These are phyloP conservation scores for Helicoverpa assulta DNA, from an alignment of 2,888 invertebrate species.

Conservation along the genomic window DNA sequence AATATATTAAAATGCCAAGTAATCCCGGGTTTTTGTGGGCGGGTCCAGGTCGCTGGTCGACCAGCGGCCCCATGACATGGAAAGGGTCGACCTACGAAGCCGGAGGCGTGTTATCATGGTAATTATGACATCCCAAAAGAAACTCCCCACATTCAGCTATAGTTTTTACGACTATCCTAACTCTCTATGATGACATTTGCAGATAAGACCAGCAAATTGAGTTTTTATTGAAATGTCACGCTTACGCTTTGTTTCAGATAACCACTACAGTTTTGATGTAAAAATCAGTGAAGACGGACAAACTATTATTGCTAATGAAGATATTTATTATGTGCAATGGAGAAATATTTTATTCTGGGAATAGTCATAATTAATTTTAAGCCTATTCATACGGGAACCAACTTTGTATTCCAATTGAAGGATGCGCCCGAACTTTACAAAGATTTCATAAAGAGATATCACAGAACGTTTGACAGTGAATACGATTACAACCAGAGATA, in stretches of 20 bases:
- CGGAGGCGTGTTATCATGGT: slow-evolving; percentile 71
- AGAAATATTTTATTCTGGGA: slow-evolving; percentile 38
- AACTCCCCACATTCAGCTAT: slow-evolving; percentile 62
- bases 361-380: slow-evolving; percentile 22
- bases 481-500: slow-evolving; percentile 72
- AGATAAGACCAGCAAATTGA: slow-evolving; percentile 58
- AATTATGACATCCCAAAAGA: slow-evolving; percentile 74
- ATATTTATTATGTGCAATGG: slow-evolving; percentile 43
- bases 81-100: slow-evolving; percentile 76
- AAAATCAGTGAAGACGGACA: slow-evolving; percentile 47
- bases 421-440: slow-evolving; percentile 63
- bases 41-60: slow-evolving; percentile 62
- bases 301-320: background rate
- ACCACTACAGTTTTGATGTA: slow-evolving; percentile 51
- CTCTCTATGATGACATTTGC: slow-evolving; percentile 53
- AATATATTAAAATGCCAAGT: slow-evolving; percentile 58
- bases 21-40: slow-evolving; percentile 63
- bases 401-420: slow-evolving; percentile 60
- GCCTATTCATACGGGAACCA: slow-evolving; percentile 18
- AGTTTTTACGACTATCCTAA: slow-evolving; percentile 64
- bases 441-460: slow-evolving; percentile 63
- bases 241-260: slow-evolving; percentile 41
- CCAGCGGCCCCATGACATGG: slow-evolving; percentile 64
- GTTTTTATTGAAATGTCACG: slow-evolving; percentile 68
- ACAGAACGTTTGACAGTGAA: slow-evolving; percentile 66